Conservation (phyloP, 2,113 vertebrate species). For the Nerophis ophidion region DNA sequence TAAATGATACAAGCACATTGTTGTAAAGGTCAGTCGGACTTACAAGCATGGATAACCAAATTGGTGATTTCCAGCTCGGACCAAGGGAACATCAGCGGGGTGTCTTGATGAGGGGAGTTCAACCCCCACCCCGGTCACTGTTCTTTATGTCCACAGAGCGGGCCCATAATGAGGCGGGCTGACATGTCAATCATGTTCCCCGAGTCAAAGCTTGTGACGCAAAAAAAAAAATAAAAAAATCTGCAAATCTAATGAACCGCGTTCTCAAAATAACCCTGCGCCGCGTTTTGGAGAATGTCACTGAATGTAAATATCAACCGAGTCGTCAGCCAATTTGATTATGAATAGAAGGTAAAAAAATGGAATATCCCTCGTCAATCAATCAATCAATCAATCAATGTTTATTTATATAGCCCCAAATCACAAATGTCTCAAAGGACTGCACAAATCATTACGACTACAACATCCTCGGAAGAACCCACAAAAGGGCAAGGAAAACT, state of each 20-base stretch:
- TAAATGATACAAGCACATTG: constrained; percentile 53
- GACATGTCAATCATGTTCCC: constrained; percentile 62
- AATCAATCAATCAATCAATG: too few relatives aligned
- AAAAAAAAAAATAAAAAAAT: constrained; percentile 16
- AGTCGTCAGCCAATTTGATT: constrained; percentile 37
- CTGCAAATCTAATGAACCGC: constrained; percentile 59
- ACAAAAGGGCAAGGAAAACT: too few relatives aligned
- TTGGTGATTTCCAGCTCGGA: constrained; percentile 63
- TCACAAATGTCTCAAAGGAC: too few relatives aligned
- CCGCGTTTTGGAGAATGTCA: constrained; percentile 57
- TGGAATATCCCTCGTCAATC: constrained; percentile 16
- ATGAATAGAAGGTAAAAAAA: constrained; percentile 36
- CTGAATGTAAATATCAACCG: constrained; percentile 43
- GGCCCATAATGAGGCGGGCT: constrained; percentile 50
- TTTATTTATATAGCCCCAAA: too few relatives aligned
- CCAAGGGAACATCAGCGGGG: constrained; percentile 30
- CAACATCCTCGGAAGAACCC: too few relatives aligned
- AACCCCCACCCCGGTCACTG: constrained; percentile 49
- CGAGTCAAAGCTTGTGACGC: constrained; percentile 33
- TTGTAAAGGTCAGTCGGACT: constrained; percentile 72
- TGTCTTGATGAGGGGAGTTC: constrained; percentile 33
- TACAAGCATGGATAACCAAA: constrained; percentile 69
- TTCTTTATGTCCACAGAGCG: constrained; percentile 28
- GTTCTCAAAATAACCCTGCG: constrained; percentile 57
- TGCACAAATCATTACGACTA: too few relatives aligned